Conservation (phyloP, 2,797 vertebrate genomes). For the Trichosurus vulpecula region DNA sequence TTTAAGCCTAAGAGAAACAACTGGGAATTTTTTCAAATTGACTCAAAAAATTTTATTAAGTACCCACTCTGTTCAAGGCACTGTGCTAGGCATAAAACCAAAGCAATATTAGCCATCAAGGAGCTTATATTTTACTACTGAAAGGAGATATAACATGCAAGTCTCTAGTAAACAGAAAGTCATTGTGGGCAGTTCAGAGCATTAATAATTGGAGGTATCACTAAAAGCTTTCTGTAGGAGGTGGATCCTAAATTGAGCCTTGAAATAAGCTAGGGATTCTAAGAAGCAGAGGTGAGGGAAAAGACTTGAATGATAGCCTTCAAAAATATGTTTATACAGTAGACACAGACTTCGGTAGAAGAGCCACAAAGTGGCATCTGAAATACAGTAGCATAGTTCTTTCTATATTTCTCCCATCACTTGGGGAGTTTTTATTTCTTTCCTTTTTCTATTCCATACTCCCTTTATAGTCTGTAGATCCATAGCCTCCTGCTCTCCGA, state of each 20-base stretch:
- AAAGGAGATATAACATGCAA: not conserved
- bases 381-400: not conserved
- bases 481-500: not conserved
- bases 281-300: not conserved
- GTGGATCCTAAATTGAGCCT: not conserved
- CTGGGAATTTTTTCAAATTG: too few relatives aligned
- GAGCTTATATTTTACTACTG: not conserved
- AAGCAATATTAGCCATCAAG: not conserved
- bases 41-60: too few relatives aligned
- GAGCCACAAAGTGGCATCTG: not conserved
- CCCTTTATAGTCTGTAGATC: not conserved
- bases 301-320: not conserved
- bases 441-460: not conserved
- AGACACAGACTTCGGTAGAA: not conserved
- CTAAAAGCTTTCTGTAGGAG: not conserved
- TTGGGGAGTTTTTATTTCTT: not conserved
- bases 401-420: not conserved
- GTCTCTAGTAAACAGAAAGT: not conserved
- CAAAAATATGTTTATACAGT: not conserved
- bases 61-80: too few relatives aligned
- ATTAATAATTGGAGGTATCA: not conserved
- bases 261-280: not conserved
- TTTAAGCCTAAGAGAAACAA: not conserved
- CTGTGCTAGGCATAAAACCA: too few relatives aligned
- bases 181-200: not conserved